A percentile compares a stretch with the other conserved stretches of the same genome.
Evolutionary conservation across 2,888 invertebrate species (phyloP).

Genomic region (Dryomyza anilis): DNA sequence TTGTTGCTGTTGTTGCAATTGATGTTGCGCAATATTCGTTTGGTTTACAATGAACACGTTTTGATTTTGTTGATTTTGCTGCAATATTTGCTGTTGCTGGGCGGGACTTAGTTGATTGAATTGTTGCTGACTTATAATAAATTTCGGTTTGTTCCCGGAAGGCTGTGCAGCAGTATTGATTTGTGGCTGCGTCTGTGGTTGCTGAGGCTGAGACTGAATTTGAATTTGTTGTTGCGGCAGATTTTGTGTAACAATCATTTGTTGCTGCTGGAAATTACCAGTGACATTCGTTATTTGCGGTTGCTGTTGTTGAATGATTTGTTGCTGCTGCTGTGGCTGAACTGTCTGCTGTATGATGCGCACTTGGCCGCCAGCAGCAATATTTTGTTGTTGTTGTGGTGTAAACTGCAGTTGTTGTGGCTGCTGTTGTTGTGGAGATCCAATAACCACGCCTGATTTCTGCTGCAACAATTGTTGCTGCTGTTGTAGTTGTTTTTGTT

Average conservation of each 20-base stretch:
- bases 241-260: constrained; percentile 24
- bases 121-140: constrained; percentile 67
- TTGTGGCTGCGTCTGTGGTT: constrained; percentile 45
- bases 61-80: constrained; percentile 61
- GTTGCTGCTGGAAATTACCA: constrained; percentile 17
- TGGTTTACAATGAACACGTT: constrained; percentile 60
- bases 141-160: constrained; percentile 48
- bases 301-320: constrained; percentile 41
- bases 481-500: constrained; percentile 52
- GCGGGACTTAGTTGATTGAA: constrained; percentile 70
- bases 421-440: constrained; percentile 45
- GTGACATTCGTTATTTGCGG: constrained; percentile 39
- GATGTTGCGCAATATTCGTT: constrained; percentile 45
- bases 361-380: constrained; percentile 40
- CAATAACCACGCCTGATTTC: constrained; percentile 38
- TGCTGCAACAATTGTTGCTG: constrained; percentile 39
- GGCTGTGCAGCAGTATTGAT: constrained; percentile 40
- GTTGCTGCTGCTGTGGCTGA: constrained; percentile 40
- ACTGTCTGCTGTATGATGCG: constrained; percentile 42
- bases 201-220: constrained; percentile 37
- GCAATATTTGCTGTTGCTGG: constrained; percentile 62
- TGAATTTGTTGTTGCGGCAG: constrained; percentile 39
- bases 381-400: constrained; percentile 40
- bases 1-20: constrained; percentile 56
- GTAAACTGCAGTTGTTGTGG: constrained; percentile 31